phyloP scores from a whole-genome alignment of 2,113 vertebrate species.

The Microtus richardsoni region DNA sequence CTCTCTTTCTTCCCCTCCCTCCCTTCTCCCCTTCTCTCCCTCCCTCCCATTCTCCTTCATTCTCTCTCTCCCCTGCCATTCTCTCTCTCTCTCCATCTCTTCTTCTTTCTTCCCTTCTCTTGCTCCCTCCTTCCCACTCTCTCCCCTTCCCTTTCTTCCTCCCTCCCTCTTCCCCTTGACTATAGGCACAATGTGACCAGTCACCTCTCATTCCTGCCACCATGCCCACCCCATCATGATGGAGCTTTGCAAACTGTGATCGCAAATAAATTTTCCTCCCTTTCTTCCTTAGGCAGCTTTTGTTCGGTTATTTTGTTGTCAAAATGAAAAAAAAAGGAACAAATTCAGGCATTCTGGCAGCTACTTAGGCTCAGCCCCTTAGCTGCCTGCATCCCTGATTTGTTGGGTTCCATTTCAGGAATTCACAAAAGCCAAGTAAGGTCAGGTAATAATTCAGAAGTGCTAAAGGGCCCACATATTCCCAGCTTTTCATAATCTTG shows the following conservation, averaged over 20 bases:
- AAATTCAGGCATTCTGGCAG: neutral
- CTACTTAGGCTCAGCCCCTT: neutral
- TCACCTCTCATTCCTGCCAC: neutral
- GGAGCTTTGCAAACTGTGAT: neutral
- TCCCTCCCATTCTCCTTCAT: neutral
- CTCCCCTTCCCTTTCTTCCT: neutral
- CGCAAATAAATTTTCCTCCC: neutral
- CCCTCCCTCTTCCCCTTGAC: neutral
- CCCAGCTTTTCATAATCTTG: neutral
- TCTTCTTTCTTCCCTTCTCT: too few species aligned
- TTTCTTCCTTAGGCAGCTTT: neutral
- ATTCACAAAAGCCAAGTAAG: neutral
- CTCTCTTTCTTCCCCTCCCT: neutral
- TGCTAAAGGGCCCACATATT: neutral
- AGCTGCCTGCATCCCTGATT: neutral
- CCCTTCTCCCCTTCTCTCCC: neutral
- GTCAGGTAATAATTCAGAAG: neutral
- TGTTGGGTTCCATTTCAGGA: neutral
- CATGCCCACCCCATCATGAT: neutral
- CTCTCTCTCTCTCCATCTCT: too few species aligned
- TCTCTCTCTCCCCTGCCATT: neutral
- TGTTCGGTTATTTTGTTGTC: neutral
- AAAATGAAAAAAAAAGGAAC: neutral
- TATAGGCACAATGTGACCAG: neutral
- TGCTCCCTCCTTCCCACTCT: too few species aligned